Evolutionary conservation across 2,888 invertebrate species (phyloP).

Genomic region (Drosophila kuntzei): DNA sequence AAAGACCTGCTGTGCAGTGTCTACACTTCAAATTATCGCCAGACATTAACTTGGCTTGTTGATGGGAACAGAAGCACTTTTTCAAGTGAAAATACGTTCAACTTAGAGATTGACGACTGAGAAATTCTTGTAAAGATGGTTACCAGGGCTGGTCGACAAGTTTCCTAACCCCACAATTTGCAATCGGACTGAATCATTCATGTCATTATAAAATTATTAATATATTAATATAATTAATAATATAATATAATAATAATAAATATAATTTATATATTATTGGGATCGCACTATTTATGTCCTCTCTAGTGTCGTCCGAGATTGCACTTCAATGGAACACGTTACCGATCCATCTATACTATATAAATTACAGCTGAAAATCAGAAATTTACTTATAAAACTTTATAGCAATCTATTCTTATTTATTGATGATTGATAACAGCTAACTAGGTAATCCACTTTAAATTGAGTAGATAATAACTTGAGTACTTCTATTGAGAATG

Average conservation of each 20-base stretch:
- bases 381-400: neutral
- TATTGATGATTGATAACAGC: neutral
- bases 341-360: neutral
- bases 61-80: constrained; percentile 9
- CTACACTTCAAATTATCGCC: constrained; percentile 31
- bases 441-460: constrained; percentile 1
- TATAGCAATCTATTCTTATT: neutral
- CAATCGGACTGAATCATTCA: too few species aligned
- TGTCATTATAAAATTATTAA: too few species aligned
- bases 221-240: too few species aligned
- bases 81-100: constrained; percentile 3
- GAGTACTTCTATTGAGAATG: neutral
- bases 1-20: constrained; percentile 29
- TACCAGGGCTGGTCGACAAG: neutral
- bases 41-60: constrained; percentile 13
- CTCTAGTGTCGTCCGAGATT: too few species aligned
- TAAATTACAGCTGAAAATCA: neutral
- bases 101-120: neutral
- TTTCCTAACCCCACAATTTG: neutral
- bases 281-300: too few species aligned
- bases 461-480: neutral
- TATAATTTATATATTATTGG: too few species aligned
- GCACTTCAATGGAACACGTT: too few species aligned
- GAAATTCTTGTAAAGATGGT: neutral
- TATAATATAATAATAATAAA: too few species aligned